These are phyloP conservation scores for Trogon melanurus DNA, from an alignment of 2,113 vertebrate genomes.

Conservation along the genomic window DNA sequence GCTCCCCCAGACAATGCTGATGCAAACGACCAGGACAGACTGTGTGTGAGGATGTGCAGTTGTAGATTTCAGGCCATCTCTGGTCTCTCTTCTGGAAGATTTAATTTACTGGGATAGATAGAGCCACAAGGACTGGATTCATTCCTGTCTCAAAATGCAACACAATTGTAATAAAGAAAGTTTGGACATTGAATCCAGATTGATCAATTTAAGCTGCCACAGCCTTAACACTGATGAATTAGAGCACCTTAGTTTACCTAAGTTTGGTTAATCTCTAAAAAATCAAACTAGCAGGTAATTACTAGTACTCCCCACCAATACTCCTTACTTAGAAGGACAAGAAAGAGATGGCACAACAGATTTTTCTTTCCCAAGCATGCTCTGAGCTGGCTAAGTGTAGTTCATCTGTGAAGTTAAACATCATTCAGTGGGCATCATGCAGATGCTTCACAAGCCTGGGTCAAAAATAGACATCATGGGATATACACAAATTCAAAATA, in stretches of 20 bases:
- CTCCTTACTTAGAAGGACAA: background rate
- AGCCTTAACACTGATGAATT: background rate
- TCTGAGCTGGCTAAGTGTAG: background rate
- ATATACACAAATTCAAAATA: background rate
- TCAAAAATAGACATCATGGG: background rate
- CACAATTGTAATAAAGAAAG: background rate
- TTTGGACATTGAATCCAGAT: background rate
- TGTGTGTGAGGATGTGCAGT: rapidly evolving
- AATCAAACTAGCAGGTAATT: background rate
- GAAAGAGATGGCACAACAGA: background rate
- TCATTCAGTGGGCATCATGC: rapidly evolving
- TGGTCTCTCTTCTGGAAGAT: background rate
- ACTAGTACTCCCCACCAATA: background rate
- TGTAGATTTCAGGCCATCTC: rapidly evolving
- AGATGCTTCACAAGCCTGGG: background rate
- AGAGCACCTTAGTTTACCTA: background rate
- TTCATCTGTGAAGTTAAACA: background rate
- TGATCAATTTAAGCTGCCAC: background rate
- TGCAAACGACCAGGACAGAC: background rate
- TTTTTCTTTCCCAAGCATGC: background rate
- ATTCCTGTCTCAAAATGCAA: background rate
- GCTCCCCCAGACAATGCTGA: rapidly evolving
- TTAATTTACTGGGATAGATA: background rate
- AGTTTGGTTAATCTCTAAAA: background rate
- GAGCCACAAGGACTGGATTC: background rate